Evolutionary conservation across 2,797 vertebrate species (phyloP), one percentile per base, ranked within the genome.

Genomic region (Dallia pectoralis): DNA sequence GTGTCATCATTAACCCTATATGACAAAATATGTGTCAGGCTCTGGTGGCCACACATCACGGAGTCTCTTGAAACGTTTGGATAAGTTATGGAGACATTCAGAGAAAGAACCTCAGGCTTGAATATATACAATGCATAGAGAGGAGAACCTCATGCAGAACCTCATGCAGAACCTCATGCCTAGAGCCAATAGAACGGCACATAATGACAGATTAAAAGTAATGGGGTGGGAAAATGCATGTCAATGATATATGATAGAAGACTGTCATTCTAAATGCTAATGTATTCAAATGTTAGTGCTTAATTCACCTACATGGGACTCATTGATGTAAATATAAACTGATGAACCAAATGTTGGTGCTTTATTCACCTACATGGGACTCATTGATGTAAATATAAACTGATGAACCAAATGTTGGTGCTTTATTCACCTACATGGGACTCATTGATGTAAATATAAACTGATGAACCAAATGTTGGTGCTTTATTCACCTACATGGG

Each of bases 81-180:
- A 85, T 83, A 85, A 84, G 84, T 83, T 89, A 79, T 82, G 89
- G 91, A 93, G 36, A 95, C 95, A 95, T 92, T 93, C 83, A 88
- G 89, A 83, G 92, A 94, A 94, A 93, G 94, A 93, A 93, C 93
- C 92, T 88, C 90, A 88, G 81, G 82, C 88, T 90, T 2, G n/a
- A n/a, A 56, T 22, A 93, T 92, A 77, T 93, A 93, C 93, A 94
- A 86, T 92, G 91, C 87, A 92, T 94, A 95, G 91, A 89, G 87
- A 91, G 89, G 89, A 86, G 86, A 83, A 84, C 75, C 70, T 83
- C 84, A 80, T 82, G 85, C 79, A 86, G 86, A 83, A 84, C 75
- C 70, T 84, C 83, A 80, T 82, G 82, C 88, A 86, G 86, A 83
- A 84, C 75, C 70, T 84, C 83, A 80, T 82, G 85, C 79, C 82